Conservation (phyloP, 2,797 vertebrate genomes). For the Crypturellus tataupa region DNA sequence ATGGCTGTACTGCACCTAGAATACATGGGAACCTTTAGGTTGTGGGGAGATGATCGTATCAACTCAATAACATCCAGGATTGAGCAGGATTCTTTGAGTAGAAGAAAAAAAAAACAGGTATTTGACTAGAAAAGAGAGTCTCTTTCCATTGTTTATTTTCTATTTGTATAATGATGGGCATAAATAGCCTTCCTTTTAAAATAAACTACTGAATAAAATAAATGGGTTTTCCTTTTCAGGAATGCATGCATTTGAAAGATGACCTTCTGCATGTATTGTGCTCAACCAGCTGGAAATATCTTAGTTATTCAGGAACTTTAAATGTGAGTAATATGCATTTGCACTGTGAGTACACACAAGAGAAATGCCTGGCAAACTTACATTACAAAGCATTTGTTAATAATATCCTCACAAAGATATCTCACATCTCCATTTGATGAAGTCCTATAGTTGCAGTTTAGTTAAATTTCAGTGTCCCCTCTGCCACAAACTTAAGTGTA, state of each 20-base stretch:
- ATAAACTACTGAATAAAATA: neutral
- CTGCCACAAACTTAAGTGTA: neutral
- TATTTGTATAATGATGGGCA: neutral
- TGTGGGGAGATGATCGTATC: neutral
- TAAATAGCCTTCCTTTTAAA: neutral
- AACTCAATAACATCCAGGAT: neutral
- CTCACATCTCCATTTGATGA: neutral
- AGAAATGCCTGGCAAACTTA: neutral
- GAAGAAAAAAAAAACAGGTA: neutral
- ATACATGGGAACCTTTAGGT: neutral
- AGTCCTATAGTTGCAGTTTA: neutral
- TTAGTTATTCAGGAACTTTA: neutral
- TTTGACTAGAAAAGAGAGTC: neutral
- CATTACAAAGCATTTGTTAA: neutral
- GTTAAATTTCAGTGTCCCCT: conserved; percentile 43
- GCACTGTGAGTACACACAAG: neutral
- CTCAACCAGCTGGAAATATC: neutral
- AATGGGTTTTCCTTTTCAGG: neutral
- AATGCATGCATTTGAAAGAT: neutral
- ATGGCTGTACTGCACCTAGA: neutral
- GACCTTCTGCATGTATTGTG: neutral
- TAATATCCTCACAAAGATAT: neutral
- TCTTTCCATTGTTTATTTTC: neutral
- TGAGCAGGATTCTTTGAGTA: neutral
- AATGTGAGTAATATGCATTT: neutral